Evolutionary conservation across 2,113 vertebrate genomes (phyloP).

Genomic region (Pteronura brasiliensis): DNA sequence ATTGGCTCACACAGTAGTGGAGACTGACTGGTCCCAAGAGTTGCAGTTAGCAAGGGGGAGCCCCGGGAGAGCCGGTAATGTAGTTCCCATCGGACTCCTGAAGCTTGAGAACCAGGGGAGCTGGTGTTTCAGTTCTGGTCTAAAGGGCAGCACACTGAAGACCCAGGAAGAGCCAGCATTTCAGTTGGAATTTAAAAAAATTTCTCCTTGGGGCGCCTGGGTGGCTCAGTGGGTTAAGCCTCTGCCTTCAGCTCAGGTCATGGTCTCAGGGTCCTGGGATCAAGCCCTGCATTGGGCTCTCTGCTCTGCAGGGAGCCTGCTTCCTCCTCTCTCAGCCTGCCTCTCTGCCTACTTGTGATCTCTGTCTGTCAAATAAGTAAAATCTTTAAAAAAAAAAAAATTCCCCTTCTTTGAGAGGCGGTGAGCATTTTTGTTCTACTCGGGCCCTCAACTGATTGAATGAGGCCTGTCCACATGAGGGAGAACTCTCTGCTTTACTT

Average conservation of each 20-base stretch:
- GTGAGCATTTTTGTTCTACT: not conserved
- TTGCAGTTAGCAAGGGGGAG: not conserved
- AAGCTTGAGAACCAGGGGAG: not conserved
- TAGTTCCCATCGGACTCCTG: not conserved
- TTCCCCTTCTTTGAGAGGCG: not conserved
- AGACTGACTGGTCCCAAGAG: not conserved
- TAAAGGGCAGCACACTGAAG: not conserved
- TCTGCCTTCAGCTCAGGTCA: too few species aligned
- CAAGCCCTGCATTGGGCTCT: too few species aligned
- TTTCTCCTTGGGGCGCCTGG: not conserved
- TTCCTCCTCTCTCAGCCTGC: too few species aligned
- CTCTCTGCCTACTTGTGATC: too few species aligned
- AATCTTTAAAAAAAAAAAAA: not conserved
- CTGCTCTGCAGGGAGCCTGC: too few species aligned
- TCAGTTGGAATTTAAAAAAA: not conserved
- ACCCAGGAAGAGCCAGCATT: not conserved
- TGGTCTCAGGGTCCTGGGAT: too few species aligned
- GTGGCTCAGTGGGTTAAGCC: too few species aligned
- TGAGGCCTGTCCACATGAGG: fast-evolving
- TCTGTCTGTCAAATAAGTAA: too few species aligned
- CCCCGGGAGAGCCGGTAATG: fast-evolving
- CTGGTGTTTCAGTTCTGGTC: not conserved
- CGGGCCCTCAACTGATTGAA: not conserved
- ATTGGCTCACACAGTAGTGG: not conserved
- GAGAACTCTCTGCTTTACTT: not conserved